Conservation (phyloP, 2,113 vertebrate genomes). For the Smithornis capensis region DNA sequence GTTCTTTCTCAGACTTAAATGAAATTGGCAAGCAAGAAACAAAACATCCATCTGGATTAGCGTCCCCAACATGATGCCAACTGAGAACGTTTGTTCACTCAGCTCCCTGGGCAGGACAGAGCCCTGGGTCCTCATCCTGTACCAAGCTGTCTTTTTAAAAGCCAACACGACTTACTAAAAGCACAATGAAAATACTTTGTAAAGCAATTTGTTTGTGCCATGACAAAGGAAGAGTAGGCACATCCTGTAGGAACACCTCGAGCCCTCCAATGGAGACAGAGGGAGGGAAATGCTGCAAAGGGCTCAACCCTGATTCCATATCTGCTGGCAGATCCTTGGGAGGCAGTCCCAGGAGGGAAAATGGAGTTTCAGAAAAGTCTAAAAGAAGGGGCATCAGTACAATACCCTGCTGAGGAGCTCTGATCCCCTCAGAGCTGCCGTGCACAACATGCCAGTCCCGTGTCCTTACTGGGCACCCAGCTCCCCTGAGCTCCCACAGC, state of each 20-base stretch:
- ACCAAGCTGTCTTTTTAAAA: not conserved
- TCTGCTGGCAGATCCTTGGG: not conserved
- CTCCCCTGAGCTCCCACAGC: not conserved
- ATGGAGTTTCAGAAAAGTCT: accelerated
- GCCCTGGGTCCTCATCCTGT: not conserved
- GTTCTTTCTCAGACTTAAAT: not conserved
- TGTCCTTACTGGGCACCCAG: not conserved
- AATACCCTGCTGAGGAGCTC: not conserved
- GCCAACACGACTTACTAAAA: not conserved
- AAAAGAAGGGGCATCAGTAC: not conserved
- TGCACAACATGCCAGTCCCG: not conserved
- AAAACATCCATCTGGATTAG: not conserved
- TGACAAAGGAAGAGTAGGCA: not conserved
- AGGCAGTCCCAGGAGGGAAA: not conserved
- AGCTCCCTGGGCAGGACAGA: not conserved
- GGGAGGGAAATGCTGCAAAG: not conserved
- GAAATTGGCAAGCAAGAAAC: not conserved
- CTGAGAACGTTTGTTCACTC: not conserved
- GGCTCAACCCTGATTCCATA: not conserved
- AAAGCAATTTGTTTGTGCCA: not conserved
- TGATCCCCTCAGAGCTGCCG: not conserved
- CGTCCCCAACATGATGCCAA: not conserved
- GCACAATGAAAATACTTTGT: not conserved
- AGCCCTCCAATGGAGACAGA: not conserved
- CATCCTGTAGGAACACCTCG: not conserved